A percentile compares a stretch with the other conserved stretches of the same genome.
These are phyloP conservation scores for Apolygus lucorum DNA, from an alignment of 1,140 invertebrate species.

Conservation along the genomic window DNA sequence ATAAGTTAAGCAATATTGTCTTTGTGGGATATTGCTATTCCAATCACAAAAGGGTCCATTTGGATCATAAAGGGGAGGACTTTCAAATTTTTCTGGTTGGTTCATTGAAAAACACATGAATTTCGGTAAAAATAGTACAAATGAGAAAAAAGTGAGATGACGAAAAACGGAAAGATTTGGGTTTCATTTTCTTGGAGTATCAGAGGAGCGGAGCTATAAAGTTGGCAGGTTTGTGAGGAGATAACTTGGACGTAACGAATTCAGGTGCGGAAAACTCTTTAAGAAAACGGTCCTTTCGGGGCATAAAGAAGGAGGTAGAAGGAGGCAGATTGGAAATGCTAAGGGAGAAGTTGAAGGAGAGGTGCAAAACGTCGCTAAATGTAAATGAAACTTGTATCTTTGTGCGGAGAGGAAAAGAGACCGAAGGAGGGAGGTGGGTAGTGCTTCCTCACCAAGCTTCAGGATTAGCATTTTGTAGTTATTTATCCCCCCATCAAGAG, in stretches of 20 bases:
- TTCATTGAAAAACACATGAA: no score
- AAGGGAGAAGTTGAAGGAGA: not conserved
- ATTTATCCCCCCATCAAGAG: slow-evolving; percentile 15
- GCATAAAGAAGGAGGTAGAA: not conserved
- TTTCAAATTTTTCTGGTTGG: no score
- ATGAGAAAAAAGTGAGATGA: not conserved
- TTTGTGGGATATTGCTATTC: no score
- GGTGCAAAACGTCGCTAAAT: slow-evolving; percentile 10
- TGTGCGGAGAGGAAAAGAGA: not conserved
- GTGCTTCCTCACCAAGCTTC: not conserved
- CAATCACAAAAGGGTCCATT: no score
- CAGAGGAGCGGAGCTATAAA: not conserved
- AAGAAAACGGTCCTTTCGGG: not conserved
- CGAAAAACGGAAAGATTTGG: not conserved
- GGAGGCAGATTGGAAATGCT: not conserved
- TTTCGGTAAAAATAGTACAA: no score
- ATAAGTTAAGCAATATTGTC: no score
- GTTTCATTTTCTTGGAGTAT: not conserved
- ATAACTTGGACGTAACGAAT: not conserved
- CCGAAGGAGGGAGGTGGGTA: not conserved
- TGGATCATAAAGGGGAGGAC: not conserved
- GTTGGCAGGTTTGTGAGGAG: not conserved
- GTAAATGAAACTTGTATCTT: slow-evolving; percentile 6
- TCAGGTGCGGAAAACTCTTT: not conserved
- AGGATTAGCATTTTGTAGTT: slow-evolving; percentile 16